These are phyloP conservation scores for Epinephelus moara DNA, from an alignment of 2,113 vertebrate species.

Conservation along the genomic window DNA sequence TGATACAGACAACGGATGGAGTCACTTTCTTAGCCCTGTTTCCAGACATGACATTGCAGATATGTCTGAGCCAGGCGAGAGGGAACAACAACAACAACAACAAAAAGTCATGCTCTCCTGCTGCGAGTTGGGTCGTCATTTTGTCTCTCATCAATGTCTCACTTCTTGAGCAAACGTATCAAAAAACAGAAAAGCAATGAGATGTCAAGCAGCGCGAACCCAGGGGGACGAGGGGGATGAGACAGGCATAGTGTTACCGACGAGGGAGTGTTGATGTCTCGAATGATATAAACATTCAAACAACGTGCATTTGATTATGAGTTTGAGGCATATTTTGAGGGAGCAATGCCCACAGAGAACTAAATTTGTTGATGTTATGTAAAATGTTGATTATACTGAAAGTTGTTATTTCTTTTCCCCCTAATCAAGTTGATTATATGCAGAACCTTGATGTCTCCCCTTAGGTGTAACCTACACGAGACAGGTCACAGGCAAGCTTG, in stretches of 20 bases:
- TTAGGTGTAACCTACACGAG: slow-evolving; percentile 38
- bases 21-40: slow-evolving; percentile 30
- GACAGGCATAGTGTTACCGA: slow-evolving; percentile 30
- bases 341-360: slow-evolving; percentile 45
- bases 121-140: slow-evolving; percentile 42
- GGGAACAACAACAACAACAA: not conserved
- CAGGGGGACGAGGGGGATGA: slow-evolving; percentile 54
- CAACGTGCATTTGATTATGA: slow-evolving; percentile 21
- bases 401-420: slow-evolving; percentile 35
- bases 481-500: slow-evolving; percentile 39
- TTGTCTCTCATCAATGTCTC: slow-evolving; percentile 49
- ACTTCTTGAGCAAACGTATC: slow-evolving; percentile 45
- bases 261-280: slow-evolving; percentile 26
- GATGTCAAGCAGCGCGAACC: slow-evolving; percentile 62
- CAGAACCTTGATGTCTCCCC: slow-evolving; percentile 30
- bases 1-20: slow-evolving; percentile 28
- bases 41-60: slow-evolving; percentile 24
- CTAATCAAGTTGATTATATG: slow-evolving; percentile 59
- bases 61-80: slow-evolving; percentile 22
- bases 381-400: slow-evolving; percentile 51
- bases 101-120: not conserved
- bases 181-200: slow-evolving; percentile 47
- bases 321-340: slow-evolving; percentile 43
- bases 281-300: slow-evolving; percentile 51
- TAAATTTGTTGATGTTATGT: slow-evolving; percentile 47